Evolutionary conservation across 2,888 invertebrate species (phyloP).

Genomic region (Tenthredo distinguenda): DNA sequence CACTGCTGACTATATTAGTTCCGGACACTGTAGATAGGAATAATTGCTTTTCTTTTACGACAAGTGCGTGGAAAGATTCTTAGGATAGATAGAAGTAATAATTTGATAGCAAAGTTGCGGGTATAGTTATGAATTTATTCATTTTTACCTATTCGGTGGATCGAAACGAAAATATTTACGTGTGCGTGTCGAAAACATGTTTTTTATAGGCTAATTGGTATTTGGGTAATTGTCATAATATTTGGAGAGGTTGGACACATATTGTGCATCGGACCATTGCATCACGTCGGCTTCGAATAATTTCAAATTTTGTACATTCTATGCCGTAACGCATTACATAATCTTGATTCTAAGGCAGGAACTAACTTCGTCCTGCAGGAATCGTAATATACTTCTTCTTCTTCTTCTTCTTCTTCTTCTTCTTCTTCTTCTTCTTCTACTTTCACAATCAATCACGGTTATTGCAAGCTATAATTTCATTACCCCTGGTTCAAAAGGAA

Average conservation of each 20-base stretch:
- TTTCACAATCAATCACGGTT: constrained; percentile 18
- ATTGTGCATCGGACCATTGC: not conserved
- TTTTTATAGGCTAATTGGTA: not conserved
- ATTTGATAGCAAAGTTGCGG: not conserved
- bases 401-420: not conserved
- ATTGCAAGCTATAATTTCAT: constrained; percentile 4
- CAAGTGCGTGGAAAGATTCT: not conserved
- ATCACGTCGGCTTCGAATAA: not conserved
- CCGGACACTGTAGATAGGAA: not conserved
- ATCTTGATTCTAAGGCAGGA: not conserved
- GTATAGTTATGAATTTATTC: not conserved
- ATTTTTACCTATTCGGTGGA: not conserved
- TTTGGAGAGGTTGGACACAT: not conserved
- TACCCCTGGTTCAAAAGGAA: not conserved
- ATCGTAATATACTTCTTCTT: constrained; percentile 19
- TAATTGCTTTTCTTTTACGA: not conserved
- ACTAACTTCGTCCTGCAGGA: not conserved
- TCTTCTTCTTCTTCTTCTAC: not conserved
- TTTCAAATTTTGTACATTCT: not conserved
- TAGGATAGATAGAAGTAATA: not conserved
- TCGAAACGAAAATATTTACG: not conserved
- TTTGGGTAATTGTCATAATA: constrained; percentile 9
- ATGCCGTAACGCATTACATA: not conserved
- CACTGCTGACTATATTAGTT: not conserved
- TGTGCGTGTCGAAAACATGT: not conserved